Evolutionary conservation across 2,888 invertebrate genomes (phyloP).

Genomic region (Chrysotoxum bicinctum): DNA sequence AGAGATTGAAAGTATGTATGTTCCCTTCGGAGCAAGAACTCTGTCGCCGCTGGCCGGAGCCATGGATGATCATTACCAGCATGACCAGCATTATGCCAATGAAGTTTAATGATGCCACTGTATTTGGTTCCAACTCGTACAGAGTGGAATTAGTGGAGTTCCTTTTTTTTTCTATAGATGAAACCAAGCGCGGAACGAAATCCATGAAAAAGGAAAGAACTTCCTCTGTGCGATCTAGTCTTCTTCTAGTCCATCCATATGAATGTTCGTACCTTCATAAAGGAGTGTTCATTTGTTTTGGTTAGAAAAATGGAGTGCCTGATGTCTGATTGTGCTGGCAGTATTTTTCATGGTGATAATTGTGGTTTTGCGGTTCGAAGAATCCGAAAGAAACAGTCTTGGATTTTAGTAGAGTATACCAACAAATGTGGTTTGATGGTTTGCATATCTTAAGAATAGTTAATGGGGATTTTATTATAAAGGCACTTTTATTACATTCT

Average conservation of each 20-base stretch:
- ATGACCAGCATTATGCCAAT: conserved; percentile 65
- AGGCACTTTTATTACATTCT: not conserved
- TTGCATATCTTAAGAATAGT: conserved; percentile 52
- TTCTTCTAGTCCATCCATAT: conserved; percentile 22
- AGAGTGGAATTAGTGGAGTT: conserved; percentile 15
- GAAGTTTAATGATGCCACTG: conserved; percentile 66
- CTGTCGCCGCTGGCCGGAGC: conserved; percentile 37
- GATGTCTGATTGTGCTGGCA: conserved; percentile 26
- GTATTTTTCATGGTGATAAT: conserved; percentile 64
- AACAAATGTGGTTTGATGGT: conserved; percentile 46
- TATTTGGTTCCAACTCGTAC: conserved; percentile 17
- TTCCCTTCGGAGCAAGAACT: conserved; percentile 40
- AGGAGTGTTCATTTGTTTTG: conserved; percentile 25
- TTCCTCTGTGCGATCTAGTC: conserved; percentile 54
- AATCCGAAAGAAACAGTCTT: conserved; percentile 52
- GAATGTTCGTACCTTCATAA: not conserved
- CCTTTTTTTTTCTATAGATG: not conserved
- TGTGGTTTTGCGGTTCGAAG: conserved; percentile 69
- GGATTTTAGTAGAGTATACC: conserved; percentile 11
- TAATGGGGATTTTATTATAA: conserved; percentile 49
- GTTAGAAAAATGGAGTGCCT: conserved; percentile 12
- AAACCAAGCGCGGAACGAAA: conserved; percentile 53
- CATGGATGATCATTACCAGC: conserved; percentile 64
- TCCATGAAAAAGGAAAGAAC: conserved; percentile 34
- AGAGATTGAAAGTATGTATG: conserved; percentile 61